Evolutionary conservation across 1,140 invertebrate species (phyloP).

Genomic region (Brachionus manjavacas): DNA sequence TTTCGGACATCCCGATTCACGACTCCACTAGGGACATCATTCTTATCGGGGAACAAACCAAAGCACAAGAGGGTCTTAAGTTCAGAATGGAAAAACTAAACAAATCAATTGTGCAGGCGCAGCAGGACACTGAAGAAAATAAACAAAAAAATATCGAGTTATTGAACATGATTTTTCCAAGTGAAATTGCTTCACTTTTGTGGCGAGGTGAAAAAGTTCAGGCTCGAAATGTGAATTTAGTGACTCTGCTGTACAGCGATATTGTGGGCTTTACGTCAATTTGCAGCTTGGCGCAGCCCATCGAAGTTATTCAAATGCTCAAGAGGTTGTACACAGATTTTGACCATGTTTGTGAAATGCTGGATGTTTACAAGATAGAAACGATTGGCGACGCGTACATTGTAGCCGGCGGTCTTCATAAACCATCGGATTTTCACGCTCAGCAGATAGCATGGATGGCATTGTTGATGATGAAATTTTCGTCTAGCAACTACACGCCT

Average conservation of each 20-base stretch:
- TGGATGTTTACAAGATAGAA: constrained; percentile 57
- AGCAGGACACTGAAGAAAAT: constrained; percentile 80
- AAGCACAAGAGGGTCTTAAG: constrained; percentile 85
- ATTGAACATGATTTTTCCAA: constrained; percentile 86
- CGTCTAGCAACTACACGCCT: constrained; percentile 76
- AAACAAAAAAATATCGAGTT: constrained; percentile 89
- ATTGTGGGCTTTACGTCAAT: constrained; percentile 91
- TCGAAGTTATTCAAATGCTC: constrained; percentile 78
- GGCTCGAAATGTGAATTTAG: constrained; percentile 81
- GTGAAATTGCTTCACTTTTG: constrained; percentile 80
- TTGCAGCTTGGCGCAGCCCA: constrained; percentile 49
- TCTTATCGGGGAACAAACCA: constrained; percentile 84
- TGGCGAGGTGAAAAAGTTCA: constrained; percentile 84
- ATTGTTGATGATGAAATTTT: constrained; percentile 80
- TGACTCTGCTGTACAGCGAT: constrained; percentile 88
- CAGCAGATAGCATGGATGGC: constrained; percentile 93
- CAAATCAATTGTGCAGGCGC: constrained; percentile 84
- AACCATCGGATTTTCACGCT: constrained; percentile 74
- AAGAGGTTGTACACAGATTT: constrained; percentile 85
- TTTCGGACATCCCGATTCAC: constrained; percentile 90
- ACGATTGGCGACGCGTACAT: constrained; percentile 56
- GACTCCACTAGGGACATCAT: constrained; percentile 90
- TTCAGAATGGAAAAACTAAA: constrained; percentile 90
- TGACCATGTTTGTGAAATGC: constrained; percentile 77
- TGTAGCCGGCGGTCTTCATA: constrained; percentile 61